These are phyloP conservation scores for Microvelia longipes DNA, from an alignment of 1,140 invertebrate species.

Conservation along the genomic window DNA sequence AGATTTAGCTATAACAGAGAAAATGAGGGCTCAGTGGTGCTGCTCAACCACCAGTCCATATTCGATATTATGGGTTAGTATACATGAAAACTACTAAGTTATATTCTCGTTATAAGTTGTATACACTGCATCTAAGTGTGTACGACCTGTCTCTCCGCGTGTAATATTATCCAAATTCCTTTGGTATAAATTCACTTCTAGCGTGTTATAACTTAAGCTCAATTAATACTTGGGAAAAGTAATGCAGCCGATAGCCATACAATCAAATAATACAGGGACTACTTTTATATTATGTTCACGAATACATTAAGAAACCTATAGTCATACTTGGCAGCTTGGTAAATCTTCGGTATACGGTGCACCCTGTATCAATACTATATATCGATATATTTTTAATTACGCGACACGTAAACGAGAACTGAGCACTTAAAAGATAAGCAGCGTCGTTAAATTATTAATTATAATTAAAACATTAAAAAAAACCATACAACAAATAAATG, in stretches of 20 bases:
- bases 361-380: too few relatives aligned
- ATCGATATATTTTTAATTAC: too few relatives aligned
- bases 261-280: not conserved
- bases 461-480: too few relatives aligned
- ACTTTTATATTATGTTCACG: too few relatives aligned
- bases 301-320: too few relatives aligned
- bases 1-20: slow-evolving; percentile 24
- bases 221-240: not conserved
- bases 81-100: not conserved
- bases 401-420: too few relatives aligned
- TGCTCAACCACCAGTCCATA: slow-evolving; percentile 37
- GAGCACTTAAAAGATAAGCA: too few relatives aligned
- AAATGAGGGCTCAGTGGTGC: slow-evolving; percentile 28
- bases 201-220: not conserved
- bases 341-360: too few relatives aligned
- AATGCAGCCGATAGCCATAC: not conserved
- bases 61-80: slow-evolving; percentile 35
- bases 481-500: too few relatives aligned
- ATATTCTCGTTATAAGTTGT: not conserved
- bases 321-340: too few relatives aligned
- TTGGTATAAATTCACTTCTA: not conserved
- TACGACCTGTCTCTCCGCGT: not conserved
- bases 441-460: too few relatives aligned
- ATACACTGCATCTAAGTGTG: not conserved
- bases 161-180: not conserved